Base-by-base conservation (phyloP, 2,113 vertebrate genomes). In the Oncorhynchus tshawytscha region DNA sequence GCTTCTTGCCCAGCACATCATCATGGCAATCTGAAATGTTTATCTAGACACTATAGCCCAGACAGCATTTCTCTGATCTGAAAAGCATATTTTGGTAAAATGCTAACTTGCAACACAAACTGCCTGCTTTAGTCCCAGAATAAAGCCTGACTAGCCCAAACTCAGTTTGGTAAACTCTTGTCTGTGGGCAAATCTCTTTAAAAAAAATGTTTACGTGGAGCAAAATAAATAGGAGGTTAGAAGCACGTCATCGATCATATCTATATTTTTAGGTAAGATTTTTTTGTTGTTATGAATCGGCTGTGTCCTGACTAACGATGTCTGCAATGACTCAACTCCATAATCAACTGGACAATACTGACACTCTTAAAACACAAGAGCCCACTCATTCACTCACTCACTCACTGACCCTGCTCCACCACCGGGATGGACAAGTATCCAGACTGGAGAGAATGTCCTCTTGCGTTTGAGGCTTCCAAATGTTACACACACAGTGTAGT, bases 291-390 rank as follows among this genome's bases (percentile, higher is more conserved):
- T 62, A 22, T 8, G 59, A 22, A 62, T 62, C 3, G 5, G n/a
- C 7, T 22, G 59, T 62, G 59, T 62, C 59, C n/a, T 9, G 18
- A 22, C n/a, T 18, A 57, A 22, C 7, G 2, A 2, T 62, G 68
- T 80, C 75, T 45, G 80, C 69, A 60, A 70, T 69, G 67, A 48
- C 72, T 80, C 48, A 16, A 69, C 51, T 80, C 59, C 2, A 78
- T 70, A 76, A 51, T 82, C 48, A 71, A 71, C 77, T 71, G 75
- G 83, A 76, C 88, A 92, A 91, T 90, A 92, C 91, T 90, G 90
- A 84, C 80, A 83, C 76, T 34, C 76, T 77, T 75, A 79, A 82
- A 74, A 74, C 82, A 81, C 77, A 74, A 68, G 71, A 84, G 80
- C 31, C 20, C 29, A 39, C 15, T 20, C 66, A 31, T 25, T 2